A percentile compares a stretch with the other conserved stretches of the same genome.
These are phyloP conservation scores for Agrochola lychnidis DNA, from an alignment of 2,888 invertebrate species.

Conservation along the genomic window DNA sequence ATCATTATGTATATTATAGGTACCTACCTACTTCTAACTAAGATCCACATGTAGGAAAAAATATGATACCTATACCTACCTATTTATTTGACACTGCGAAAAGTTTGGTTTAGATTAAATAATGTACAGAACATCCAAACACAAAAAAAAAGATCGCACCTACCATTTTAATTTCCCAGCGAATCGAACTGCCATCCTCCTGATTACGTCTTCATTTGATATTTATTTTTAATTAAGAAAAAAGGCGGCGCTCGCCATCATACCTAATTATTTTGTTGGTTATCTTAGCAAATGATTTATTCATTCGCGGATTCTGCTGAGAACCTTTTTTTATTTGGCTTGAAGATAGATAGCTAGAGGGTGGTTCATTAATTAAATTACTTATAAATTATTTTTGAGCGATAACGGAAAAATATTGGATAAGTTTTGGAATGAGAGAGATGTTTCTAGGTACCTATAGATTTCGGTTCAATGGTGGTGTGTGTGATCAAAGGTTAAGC, in stretches of 20 bases:
- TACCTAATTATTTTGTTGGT: conserved; percentile 87
- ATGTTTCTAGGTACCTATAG: neutral
- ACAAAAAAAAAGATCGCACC: neutral
- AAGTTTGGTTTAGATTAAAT: neutral
- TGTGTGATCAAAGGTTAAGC: neutral
- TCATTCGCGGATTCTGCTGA: conserved; percentile 66
- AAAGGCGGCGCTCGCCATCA: conserved; percentile 76
- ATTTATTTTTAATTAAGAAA: conserved; percentile 90
- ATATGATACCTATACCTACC: neutral
- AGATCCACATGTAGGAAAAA: neutral
- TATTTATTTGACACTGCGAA: neutral
- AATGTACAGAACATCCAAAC: conserved; percentile 44
- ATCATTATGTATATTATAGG: too few species aligned
- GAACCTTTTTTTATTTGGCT: conserved; percentile 75
- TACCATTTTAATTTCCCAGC: conserved; percentile 41
- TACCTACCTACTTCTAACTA: too few species aligned
- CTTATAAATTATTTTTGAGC: conserved; percentile 72
- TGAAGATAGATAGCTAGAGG: conserved; percentile 75
- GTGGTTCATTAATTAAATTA: conserved; percentile 77
- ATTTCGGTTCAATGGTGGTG: neutral
- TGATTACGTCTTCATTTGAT: conserved; percentile 84
- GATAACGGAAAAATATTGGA: conserved; percentile 70
- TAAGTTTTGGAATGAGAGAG: conserved; percentile 54
- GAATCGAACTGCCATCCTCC: conserved; percentile 68
- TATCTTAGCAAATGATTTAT: conserved; percentile 88